Base-by-base conservation (phyloP, 1,140 invertebrate genomes). In the Zaprionus vittiger region DNA sequence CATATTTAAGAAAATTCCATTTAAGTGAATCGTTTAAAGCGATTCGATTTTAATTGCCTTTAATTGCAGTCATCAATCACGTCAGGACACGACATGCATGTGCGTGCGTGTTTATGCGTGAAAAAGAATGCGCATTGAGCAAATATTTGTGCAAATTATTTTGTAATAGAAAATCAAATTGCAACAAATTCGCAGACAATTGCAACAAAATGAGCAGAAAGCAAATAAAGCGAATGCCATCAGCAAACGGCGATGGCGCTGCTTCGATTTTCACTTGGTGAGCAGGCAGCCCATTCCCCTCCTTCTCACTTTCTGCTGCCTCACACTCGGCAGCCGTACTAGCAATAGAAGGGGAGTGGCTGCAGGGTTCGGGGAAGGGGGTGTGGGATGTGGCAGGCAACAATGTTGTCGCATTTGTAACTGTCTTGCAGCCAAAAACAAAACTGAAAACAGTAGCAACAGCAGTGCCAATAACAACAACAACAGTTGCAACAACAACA, bases 381-480 rank as follows among this genome's bases (percentile, higher is more conserved):
- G 24, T 4, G 15, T 3, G 28, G 0, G 70, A 24, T 17, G 17
- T 17, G n/a, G 61, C 24, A 41, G 56, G 84, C 81, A 89, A 89
- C 84, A 89, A 90, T 89, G 84, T 89, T 80, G 84, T 84, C 84
- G 85, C 84, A 89, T 89, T 89, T 84, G 84, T 89, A 90, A 84
- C 85, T 84, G 84, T 89, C 84, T 89, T 89, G 84, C 84, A 83
- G 85, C 63, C 49, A 57, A 73, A 74, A 74, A 75, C 76, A 75
- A 69, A 60, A 54, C 75, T 57, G 49, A 55, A 41, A 68, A 68
- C 57, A 77, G 54, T 44, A 57, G 26, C 38, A 65, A 28, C 31
- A 67, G 24, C 26, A 49, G 7, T 44, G 5, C 4, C 28, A 64
- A 14, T 2, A 52, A 17, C 31, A 56, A 41, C 17, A 66, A 12